A percentile compares a stretch with the other conserved stretches of the same genome.
These are phyloP conservation scores for Drosophila kokeensis DNA, from an alignment of 2,888 invertebrate species.

Conservation along the genomic window DNA sequence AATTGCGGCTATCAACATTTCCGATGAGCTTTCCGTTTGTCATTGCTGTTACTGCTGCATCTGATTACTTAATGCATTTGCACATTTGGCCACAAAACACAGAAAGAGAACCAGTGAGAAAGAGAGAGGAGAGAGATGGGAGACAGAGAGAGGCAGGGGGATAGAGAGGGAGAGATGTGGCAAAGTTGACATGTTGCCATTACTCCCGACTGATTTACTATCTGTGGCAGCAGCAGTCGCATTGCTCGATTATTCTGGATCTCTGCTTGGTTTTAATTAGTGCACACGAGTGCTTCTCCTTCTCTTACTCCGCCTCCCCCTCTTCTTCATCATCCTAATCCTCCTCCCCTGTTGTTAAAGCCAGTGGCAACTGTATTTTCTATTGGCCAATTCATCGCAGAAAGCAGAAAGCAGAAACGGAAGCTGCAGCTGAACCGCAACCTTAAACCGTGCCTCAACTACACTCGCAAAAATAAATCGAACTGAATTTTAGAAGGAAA, in stretches of 20 bases:
- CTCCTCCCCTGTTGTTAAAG: conserved; percentile 11
- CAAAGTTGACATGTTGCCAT: conserved; percentile 58
- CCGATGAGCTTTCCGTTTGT: conserved; percentile 43
- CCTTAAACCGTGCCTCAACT: conserved; percentile 11
- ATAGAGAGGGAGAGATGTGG: not conserved
- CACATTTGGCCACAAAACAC: conserved; percentile 54
- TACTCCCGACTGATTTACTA: conserved; percentile 61
- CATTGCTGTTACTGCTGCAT: conserved; percentile 57
- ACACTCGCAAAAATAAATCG: not conserved
- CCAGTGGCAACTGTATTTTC: conserved; percentile 53
- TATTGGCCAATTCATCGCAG: conserved; percentile 82
- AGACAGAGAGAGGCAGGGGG: not conserved
- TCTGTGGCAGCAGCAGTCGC: conserved; percentile 47
- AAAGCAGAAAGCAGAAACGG: conserved; percentile 23
- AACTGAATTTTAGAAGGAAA: not conserved
- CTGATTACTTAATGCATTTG: conserved; percentile 75
- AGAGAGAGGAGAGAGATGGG: not conserved
- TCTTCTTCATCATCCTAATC: not conserved
- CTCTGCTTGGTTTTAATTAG: conserved; percentile 82
- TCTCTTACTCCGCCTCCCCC: not conserved
- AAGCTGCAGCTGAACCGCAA: conserved; percentile 27
- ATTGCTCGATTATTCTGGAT: conserved; percentile 55
- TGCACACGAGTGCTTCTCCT: conserved; percentile 62
- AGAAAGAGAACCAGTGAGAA: conserved; percentile 9
- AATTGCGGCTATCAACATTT: conserved; percentile 68